phyloP scores from a whole-genome alignment of 2,113 vertebrate species.

The Elgaria multicarinata region DNA sequence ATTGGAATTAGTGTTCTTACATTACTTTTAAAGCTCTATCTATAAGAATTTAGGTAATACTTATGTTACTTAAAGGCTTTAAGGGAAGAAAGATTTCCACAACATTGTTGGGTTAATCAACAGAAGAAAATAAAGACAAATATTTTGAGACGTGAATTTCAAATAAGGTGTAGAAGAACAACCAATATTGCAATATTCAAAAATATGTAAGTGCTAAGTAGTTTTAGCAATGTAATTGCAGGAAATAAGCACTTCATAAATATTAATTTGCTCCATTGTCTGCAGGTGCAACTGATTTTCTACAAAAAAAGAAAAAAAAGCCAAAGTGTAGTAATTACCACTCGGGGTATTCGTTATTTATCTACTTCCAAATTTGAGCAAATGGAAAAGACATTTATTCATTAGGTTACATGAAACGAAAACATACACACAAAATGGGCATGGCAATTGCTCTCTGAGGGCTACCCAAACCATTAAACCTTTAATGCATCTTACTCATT shows the following conservation, averaged over 20 bases:
- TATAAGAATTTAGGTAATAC: not conserved
- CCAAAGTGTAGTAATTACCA: not conserved
- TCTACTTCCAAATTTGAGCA: constrained; percentile 10
- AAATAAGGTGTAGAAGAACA: not conserved
- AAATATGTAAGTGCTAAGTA: not conserved
- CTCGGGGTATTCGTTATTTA: not conserved
- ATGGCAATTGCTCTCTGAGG: not conserved
- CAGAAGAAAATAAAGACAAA: not conserved
- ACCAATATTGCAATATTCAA: not conserved
- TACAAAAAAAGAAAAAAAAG: too few relatives aligned
- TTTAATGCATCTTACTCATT: not conserved
- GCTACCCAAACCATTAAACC: not conserved
- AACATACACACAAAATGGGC: not conserved
- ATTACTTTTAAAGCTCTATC: not conserved
- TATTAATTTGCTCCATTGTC: not conserved
- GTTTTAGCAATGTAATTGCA: constrained; percentile 13
- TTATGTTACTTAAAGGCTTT: not conserved
- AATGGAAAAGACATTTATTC: constrained; percentile 20
- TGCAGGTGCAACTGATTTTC: not conserved
- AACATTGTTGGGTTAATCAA: not conserved
- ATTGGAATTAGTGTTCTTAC: not conserved
- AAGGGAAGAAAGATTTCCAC: not conserved
- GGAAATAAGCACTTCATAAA: not conserved
- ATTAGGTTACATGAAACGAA: not conserved
- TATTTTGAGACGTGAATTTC: constrained; percentile 18